Percentiles rank a stretch among this genome's conserved stretches.
These are phyloP conservation scores for Mola mola DNA, from an alignment of 2,113 vertebrate genomes.

Conservation along the genomic window DNA sequence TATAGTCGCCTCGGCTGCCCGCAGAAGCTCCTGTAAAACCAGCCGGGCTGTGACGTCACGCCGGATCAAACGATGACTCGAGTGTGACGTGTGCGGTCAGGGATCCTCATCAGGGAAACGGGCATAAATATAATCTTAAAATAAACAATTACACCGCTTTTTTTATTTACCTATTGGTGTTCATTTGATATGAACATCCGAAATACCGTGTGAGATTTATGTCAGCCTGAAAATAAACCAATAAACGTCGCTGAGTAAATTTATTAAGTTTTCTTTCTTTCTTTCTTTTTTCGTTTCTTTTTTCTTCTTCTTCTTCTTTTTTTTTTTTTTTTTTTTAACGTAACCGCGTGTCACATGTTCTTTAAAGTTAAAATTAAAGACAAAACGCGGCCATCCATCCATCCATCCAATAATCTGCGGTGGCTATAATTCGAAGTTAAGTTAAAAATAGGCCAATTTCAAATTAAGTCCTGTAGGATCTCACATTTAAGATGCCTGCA, in stretches of 20 bases:
- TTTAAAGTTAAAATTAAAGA: neutral
- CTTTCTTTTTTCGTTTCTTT: too few species aligned
- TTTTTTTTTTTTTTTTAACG: too few species aligned
- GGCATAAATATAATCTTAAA: neutral
- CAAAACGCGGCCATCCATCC: too few species aligned
- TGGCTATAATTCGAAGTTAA: too few species aligned
- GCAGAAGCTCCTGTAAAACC: conserved; percentile 78
- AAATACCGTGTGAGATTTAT: neutral
- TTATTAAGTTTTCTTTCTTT: too few species aligned
- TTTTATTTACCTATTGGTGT: neutral
- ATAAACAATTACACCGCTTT: neutral
- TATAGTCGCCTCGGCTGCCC: conserved; percentile 80
- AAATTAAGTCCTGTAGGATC: too few species aligned
- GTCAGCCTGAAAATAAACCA: neutral
- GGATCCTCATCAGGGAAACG: conserved; percentile 27
- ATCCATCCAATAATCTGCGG: too few species aligned
- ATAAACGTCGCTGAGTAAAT: too few species aligned
- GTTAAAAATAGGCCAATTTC: too few species aligned
- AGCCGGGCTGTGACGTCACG: conserved; percentile 54
- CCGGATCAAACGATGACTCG: conserved; percentile 45
- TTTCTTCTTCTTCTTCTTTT: too few species aligned
- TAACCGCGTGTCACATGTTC: too few species aligned
- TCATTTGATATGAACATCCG: neutral
- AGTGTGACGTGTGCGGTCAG: conserved; percentile 38
- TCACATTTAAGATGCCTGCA: too few species aligned